A percentile compares a stretch with the other conserved stretches of the same genome.
Evolutionary conservation across 2,797 vertebrate genomes (phyloP).

Genomic region (Tangara arthus): DNA sequence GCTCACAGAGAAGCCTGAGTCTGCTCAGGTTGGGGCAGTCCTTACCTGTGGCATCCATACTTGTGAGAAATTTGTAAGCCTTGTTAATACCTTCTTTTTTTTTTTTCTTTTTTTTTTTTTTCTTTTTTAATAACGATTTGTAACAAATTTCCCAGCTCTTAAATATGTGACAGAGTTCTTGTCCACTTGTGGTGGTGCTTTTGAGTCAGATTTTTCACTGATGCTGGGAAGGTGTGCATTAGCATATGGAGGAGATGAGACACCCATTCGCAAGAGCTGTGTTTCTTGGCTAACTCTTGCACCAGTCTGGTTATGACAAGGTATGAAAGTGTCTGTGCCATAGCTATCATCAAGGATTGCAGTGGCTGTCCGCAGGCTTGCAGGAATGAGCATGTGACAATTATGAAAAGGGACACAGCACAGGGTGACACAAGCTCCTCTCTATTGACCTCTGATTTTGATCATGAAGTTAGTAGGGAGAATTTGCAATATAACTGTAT

Average conservation of each 20-base stretch:
- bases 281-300: background rate
- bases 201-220: background rate
- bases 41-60: background rate
- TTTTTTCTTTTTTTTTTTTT: background rate
- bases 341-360: background rate
- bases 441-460: background rate
- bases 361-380: background rate
- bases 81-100: background rate
- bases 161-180: background rate
- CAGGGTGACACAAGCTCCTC: background rate
- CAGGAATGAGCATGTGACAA: background rate
- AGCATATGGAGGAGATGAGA: background rate
- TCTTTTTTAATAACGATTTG: background rate
- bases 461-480: background rate
- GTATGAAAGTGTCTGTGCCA: background rate
- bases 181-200: background rate
- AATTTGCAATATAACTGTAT: background rate
- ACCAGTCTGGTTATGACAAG: background rate
- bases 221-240: rapidly evolving
- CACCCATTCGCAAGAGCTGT: background rate
- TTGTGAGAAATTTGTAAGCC: background rate
- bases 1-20: background rate
- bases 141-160: background rate
- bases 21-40: background rate
- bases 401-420: background rate